These are phyloP conservation scores for Dasyornis broadbenti DNA, from an alignment of 2,113 vertebrate genomes.

Conservation along the genomic window DNA sequence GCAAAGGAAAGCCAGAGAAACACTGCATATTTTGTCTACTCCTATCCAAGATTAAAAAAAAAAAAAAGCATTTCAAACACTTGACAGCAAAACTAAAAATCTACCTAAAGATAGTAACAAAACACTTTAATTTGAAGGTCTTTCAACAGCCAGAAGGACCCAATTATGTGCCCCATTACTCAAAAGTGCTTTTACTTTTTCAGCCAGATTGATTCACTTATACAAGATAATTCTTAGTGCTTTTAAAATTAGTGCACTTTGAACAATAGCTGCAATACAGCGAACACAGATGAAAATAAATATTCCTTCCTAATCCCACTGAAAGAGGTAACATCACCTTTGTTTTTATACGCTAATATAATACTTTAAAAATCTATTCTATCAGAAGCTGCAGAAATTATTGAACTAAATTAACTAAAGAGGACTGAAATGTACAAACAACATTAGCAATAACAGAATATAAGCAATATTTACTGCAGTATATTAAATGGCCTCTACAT, in stretches of 20 bases:
- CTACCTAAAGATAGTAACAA: background rate
- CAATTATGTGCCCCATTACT: background rate
- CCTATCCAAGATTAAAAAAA: background rate
- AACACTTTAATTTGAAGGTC: background rate
- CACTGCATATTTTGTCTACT: background rate
- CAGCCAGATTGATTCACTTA: background rate
- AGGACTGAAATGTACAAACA: background rate
- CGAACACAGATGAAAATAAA: background rate
- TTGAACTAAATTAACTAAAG: conserved; percentile 5
- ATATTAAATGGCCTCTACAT: background rate
- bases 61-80: background rate
- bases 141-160: background rate
- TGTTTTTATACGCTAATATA: background rate
- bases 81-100: background rate
- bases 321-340: background rate
- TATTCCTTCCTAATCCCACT: background rate
- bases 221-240: background rate
- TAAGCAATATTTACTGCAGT: background rate
- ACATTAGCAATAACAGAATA: background rate
- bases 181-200: background rate
- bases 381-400: background rate
- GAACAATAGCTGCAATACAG: background rate
- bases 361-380: background rate
- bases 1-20: background rate
- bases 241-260: background rate